Percentiles rank a stretch among this genome's conserved stretches.
Conservation (phyloP, 2,113 vertebrate genomes). For the Leptosomus discolor region DNA sequence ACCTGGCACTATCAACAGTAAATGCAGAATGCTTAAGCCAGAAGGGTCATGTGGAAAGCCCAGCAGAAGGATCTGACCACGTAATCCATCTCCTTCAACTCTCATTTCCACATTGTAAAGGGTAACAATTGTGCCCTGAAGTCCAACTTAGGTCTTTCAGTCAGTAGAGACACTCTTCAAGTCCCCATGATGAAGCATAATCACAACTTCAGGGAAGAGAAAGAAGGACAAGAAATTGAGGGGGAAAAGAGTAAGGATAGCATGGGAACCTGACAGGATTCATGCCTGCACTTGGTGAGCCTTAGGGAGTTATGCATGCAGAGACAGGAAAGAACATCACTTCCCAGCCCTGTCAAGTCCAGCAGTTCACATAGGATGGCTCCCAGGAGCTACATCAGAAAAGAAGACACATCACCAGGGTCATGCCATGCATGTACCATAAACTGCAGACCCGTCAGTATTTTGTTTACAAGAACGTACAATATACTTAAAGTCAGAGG, state of each 20-base stretch:
- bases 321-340: background rate
- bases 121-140: background rate
- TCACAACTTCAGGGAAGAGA: background rate
- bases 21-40: background rate
- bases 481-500: background rate
- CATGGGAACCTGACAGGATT: background rate
- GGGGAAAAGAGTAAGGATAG: background rate
- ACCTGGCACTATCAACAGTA: background rate
- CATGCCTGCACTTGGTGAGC: background rate
- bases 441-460: background rate
- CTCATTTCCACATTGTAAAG: background rate
- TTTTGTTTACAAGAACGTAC: background rate
- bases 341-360: background rate
- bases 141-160: background rate
- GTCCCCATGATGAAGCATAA: background rate
- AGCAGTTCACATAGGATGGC: background rate
- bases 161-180: background rate
- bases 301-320: background rate
- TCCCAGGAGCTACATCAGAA: background rate
- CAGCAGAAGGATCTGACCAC: background rate
- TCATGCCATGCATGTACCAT: rapidly evolving
- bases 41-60: background rate
- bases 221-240: background rate
- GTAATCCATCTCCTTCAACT: background rate
- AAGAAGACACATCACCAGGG: background rate